Evolutionary conservation across 2,797 vertebrate species (phyloP).

Genomic region (Halcyon leucocephala): DNA sequence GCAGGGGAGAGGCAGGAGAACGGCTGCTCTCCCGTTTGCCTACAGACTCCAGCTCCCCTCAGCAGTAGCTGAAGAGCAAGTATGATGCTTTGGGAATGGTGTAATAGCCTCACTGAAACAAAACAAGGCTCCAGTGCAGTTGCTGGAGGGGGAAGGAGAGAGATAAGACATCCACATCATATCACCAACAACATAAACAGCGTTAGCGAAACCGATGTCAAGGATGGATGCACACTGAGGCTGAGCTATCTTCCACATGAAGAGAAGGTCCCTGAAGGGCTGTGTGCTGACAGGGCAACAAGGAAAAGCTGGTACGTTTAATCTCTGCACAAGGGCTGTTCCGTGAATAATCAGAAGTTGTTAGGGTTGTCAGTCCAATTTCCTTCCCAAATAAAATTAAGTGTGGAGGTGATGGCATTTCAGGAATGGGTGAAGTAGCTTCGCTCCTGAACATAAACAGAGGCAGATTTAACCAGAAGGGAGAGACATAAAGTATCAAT

Average conservation of each 20-base stretch:
- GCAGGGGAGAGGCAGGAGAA: not conserved
- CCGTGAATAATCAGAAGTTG: constrained; percentile 46
- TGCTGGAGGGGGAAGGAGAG: not conserved
- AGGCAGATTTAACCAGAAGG: not conserved
- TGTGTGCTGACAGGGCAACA: constrained; percentile 36
- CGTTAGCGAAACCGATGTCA: not conserved
- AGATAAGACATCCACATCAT: not conserved
- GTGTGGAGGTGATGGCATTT: not conserved
- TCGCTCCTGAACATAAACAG: not conserved
- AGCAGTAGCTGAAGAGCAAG: not conserved
- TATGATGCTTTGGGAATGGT: not conserved
- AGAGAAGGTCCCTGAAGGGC: constrained; percentile 9
- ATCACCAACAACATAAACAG: not conserved
- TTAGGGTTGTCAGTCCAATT: constrained; percentile 45
- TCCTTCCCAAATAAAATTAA: constrained; percentile 34
- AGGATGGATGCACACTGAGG: constrained; percentile 8
- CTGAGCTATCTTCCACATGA: constrained; percentile 16
- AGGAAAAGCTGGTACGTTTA: not conserved
- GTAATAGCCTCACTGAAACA: not conserved
- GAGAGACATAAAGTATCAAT: not conserved
- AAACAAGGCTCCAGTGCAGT: not conserved
- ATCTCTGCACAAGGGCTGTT: constrained; percentile 32
- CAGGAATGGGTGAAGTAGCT: constrained; percentile 3
- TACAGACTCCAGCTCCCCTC: not conserved
- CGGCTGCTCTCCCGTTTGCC: rapidly evolving